phyloP scores from a whole-genome alignment of 2,797 vertebrate species.

The Coracias cyanogaster region DNA sequence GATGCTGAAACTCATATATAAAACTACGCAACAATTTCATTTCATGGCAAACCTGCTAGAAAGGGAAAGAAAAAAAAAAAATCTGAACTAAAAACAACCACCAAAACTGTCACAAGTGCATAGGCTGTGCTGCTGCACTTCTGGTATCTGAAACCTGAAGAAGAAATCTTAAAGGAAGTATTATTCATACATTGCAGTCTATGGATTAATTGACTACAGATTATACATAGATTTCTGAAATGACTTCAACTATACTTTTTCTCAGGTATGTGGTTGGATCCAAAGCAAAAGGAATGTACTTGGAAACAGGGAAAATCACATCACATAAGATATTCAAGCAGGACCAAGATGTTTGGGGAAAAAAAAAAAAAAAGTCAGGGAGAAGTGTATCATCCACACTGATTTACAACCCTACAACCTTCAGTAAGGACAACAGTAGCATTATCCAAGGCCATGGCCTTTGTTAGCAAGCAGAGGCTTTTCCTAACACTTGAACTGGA shows the following conservation, averaged over 20 bases:
- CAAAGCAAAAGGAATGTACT: background rate
- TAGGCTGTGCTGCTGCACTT: background rate
- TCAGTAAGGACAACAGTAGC: background rate
- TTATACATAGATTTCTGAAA: background rate
- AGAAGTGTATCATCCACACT: background rate
- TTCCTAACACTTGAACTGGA: conserved; percentile 59
- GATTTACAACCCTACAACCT: background rate
- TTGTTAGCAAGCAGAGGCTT: conserved; percentile 27
- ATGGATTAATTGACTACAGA: background rate
- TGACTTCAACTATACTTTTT: background rate
- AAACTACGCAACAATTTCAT: background rate
- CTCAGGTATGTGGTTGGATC: background rate
- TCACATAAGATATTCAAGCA: background rate
- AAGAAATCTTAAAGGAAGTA: background rate
- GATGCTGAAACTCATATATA: background rate
- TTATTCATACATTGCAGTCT: background rate
- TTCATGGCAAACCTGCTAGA: background rate
- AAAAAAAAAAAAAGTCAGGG: background rate
- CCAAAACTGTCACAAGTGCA: background rate
- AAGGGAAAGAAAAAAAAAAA: background rate
- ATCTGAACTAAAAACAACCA: too few relatives aligned
- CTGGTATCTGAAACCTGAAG: background rate
- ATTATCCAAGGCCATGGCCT: conserved; percentile 7
- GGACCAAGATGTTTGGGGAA: background rate
- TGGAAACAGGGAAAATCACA: background rate